These are phyloP conservation scores for Pseudocheirus occidentalis DNA, from an alignment of 2,797 vertebrate species.

Conservation along the genomic window DNA sequence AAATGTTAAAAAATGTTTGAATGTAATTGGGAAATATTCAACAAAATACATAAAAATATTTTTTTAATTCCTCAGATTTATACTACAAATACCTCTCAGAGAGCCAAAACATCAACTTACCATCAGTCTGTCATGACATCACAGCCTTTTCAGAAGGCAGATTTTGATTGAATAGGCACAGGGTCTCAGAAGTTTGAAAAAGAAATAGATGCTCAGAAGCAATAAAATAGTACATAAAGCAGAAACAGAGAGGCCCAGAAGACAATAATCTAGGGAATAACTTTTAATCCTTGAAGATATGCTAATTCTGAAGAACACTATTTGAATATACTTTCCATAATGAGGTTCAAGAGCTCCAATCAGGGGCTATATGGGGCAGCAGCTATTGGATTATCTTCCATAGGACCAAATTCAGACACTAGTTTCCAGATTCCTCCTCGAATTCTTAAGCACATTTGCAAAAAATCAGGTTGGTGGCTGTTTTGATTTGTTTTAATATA, in stretches of 20 bases:
- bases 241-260: neutral
- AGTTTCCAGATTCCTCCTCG: slow-evolving; percentile 6
- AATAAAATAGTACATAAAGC: neutral
- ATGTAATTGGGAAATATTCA: neutral
- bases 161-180: neutral
- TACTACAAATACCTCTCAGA: neutral
- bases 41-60: neutral
- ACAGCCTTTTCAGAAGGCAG: neutral
- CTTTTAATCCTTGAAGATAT: slow-evolving; percentile 7
- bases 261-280: neutral
- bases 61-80: neutral
- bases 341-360: slow-evolving; percentile 20
- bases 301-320: slow-evolving; percentile 8
- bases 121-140: neutral
- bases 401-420: neutral
- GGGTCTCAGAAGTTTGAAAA: neutral
- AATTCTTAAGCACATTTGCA: neutral
- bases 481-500: neutral
- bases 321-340: slow-evolving; percentile 18
- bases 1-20: neutral
- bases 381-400: slow-evolving; percentile 27
- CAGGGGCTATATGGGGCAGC: neutral
- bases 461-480: neutral
- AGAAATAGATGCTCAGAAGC: neutral
- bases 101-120: neutral